phyloP scores from a whole-genome alignment of 1,140 invertebrate genomes.

The Acromyrmex heyeri region DNA sequence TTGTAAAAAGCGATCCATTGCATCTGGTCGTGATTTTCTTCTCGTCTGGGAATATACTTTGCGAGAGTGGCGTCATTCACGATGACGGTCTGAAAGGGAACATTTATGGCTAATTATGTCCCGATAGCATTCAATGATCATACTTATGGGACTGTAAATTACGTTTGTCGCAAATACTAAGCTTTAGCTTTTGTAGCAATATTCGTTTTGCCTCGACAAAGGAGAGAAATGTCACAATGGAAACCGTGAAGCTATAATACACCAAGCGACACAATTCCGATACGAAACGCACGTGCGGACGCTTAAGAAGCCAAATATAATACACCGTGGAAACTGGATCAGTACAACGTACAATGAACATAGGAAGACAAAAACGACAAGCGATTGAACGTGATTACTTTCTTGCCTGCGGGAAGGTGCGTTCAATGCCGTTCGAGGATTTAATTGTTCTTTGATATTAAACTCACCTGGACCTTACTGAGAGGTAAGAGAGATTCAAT shows the following conservation, averaged over 20 bases:
- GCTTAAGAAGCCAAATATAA: slow-evolving; percentile 36
- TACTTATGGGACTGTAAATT: slow-evolving; percentile 28
- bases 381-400: neutral
- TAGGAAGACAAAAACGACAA: slow-evolving; percentile 18
- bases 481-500: slow-evolving; percentile 77
- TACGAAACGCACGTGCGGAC: slow-evolving; percentile 31
- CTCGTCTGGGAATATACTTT: slow-evolving; percentile 85
- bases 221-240: slow-evolving; percentile 36
- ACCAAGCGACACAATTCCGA: slow-evolving; percentile 18
- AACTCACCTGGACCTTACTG: slow-evolving; percentile 79
- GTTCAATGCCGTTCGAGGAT: slow-evolving; percentile 28
- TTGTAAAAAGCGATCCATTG: slow-evolving; percentile 90
- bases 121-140: slow-evolving; percentile 22
- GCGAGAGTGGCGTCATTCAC: slow-evolving; percentile 81
- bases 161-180: slow-evolving; percentile 3
- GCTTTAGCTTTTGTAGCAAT: slow-evolving; percentile 1
- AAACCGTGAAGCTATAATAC: slow-evolving; percentile 24
- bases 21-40: slow-evolving; percentile 88
- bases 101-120: slow-evolving; percentile 54
- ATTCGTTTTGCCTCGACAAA: slow-evolving; percentile 46
- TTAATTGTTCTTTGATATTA: slow-evolving; percentile 28
- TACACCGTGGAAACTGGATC: slow-evolving; percentile 42
- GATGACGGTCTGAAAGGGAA: slow-evolving; percentile 77
- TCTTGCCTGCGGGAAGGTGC: neutral
- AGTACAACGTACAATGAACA: slow-evolving; percentile 39